Evolutionary conservation across 2,888 invertebrate species (phyloP).

Genomic region (Formica aserva): DNA sequence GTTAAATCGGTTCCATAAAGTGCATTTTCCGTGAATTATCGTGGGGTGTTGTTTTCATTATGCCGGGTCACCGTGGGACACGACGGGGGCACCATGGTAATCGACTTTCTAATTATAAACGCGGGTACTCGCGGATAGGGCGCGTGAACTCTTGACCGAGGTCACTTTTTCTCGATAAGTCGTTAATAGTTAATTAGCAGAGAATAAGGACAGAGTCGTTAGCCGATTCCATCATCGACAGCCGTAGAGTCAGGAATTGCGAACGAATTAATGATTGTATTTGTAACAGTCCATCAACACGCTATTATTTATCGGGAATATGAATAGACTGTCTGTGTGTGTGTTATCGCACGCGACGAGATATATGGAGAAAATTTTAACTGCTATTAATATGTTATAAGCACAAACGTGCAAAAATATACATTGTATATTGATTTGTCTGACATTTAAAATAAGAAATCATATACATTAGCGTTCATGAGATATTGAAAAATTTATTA

Average conservation of each 20-base stretch:
- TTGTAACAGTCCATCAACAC: not conserved
- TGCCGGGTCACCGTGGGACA: slow-evolving; percentile 27
- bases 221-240: slow-evolving; percentile 40
- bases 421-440: not conserved
- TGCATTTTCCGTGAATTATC: slow-evolving; percentile 59
- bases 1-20: slow-evolving; percentile 16
- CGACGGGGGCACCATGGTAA: slow-evolving; percentile 63
- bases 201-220: slow-evolving; percentile 64
- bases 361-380: not conserved
- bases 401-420: not conserved
- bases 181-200: slow-evolving; percentile 73
- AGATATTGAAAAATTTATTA: not conserved
- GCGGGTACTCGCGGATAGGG: slow-evolving; percentile 34
- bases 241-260: not conserved
- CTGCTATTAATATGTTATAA: not conserved
- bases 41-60: slow-evolving; percentile 51
- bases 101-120: slow-evolving; percentile 74
- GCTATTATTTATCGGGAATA: not conserved
- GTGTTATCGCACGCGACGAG: not conserved
- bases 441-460: not conserved
- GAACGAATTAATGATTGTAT: slow-evolving; percentile 1
- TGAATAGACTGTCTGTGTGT: not conserved
- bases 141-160: slow-evolving; percentile 63
- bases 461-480: not conserved
- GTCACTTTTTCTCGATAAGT: slow-evolving; percentile 69